Percentiles rank a stretch among this genome's conserved stretches.
phyloP scores from a whole-genome alignment of 2,113 vertebrate species.

The Ptilonorhynchus violaceus region DNA sequence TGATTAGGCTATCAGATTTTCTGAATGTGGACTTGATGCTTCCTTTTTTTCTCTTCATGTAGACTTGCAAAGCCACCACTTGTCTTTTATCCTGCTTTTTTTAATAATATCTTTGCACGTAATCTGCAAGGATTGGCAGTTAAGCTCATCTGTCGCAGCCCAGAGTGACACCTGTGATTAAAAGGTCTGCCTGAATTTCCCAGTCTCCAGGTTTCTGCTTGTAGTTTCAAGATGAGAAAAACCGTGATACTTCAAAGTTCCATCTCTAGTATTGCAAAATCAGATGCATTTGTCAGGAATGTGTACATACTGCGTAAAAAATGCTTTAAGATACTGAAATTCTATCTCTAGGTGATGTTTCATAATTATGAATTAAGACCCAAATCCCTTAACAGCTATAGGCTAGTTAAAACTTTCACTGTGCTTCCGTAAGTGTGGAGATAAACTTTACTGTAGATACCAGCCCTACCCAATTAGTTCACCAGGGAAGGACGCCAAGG shows the following conservation, averaged over 20 bases:
- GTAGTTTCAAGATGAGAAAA: background rate
- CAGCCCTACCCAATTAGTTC: background rate
- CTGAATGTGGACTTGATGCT: background rate
- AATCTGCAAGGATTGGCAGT: background rate
- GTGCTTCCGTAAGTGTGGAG: background rate
- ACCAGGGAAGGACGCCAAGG: background rate
- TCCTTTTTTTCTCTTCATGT: background rate
- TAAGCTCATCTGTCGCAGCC: background rate
- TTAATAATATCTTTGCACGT: background rate
- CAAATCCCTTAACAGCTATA: background rate
- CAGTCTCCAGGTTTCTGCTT: background rate
- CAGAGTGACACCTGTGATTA: conserved; percentile 24
- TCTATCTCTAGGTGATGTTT: background rate
- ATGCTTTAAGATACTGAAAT: background rate
- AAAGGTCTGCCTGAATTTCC: conserved; percentile 1
- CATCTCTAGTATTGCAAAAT: background rate
- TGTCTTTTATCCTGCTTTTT: background rate
- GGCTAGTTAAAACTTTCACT: background rate
- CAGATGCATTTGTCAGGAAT: background rate
- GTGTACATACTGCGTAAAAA: background rate
- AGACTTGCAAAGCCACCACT: background rate
- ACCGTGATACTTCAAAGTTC: background rate
- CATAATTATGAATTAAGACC: background rate
- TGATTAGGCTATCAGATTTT: conserved; percentile 29
- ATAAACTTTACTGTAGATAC: background rate